Base-by-base conservation (phyloP, 92 coral and sea anemone genomes). In the Pocillopora grandis region DNA sequence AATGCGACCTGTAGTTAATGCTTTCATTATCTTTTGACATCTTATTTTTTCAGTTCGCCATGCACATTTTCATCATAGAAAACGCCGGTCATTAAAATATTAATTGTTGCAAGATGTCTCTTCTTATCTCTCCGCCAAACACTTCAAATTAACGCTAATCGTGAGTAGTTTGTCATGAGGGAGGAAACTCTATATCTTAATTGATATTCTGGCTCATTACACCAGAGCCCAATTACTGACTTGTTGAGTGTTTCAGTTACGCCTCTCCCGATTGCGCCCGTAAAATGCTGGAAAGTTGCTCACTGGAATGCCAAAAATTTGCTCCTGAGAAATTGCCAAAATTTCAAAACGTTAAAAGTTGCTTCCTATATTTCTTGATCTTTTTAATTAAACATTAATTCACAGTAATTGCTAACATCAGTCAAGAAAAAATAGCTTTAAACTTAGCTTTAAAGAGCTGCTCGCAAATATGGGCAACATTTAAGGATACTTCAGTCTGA, bases 181-280 rank as follows among this genome's bases (percentile, higher is more conserved):
- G 71, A 42, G 8, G 8, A 42, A 3, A 42, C 52, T 42, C 52
- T 42, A 42, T 42, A 3, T 42, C 52, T 42, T 42, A 7, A 3
- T 42, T 42, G 72, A 68, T 68, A 10, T 5, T 31, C 15, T 7
- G 72, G 72, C 20, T 33, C 72, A 68, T 68, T 13, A 10, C 52
- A 12, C 49, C 18, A 18, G 16, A 18, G 55, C 72, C 15, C 52
- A 68, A 68, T 68, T 19, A 68, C 48, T 14, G 9, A 64, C 23
- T 64, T 27, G 31, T 27, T 27, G 31, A 27, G 31, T 27, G 31
- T 27, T 27, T 27, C 31, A 27, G 31, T 27, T 79, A 79, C 56
- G 74, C 75, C 42, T 63, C 12, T 35, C 75, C 74, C 55, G 84
- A 79, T 79, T 79, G 84, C 42, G 60, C 84, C 70, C 71, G 48